phyloP scores from a whole-genome alignment of 2,113 vertebrate genomes.

The Boulengerochromis microlepis region DNA sequence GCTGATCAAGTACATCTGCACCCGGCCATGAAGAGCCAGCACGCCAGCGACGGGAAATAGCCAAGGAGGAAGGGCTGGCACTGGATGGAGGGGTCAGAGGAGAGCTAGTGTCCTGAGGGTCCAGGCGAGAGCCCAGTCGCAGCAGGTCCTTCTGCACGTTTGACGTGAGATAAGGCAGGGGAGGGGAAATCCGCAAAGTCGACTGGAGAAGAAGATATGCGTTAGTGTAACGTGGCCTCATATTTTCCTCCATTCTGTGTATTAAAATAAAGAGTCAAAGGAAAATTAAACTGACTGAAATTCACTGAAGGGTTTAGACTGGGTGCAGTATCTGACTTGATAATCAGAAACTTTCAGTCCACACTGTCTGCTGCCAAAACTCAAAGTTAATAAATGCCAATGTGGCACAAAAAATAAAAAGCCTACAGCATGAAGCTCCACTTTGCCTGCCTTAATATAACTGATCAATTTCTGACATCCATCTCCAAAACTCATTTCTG shows the following conservation, averaged over 20 bases:
- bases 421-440: background rate
- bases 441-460: background rate
- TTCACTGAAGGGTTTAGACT: background rate
- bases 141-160: constrained; percentile 84
- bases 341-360: background rate
- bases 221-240: background rate
- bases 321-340: background rate
- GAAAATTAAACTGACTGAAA: background rate
- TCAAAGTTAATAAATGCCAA: background rate
- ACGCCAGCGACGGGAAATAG: constrained; percentile 86
- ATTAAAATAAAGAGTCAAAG: background rate
- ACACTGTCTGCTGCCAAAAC: background rate
- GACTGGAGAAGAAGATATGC: constrained; percentile 69
- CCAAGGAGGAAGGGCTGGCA: constrained; percentile 70
- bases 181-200: constrained; percentile 90
- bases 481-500: background rate
- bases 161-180: constrained; percentile 86
- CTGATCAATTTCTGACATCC: background rate
- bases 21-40: constrained; percentile 86
- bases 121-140: constrained; percentile 81
- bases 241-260: background rate
- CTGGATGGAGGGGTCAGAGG: constrained; percentile 77
- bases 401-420: background rate
- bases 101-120: constrained; percentile 78
- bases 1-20: constrained; percentile 82